Evolutionary conservation across 2,888 invertebrate genomes (phyloP).

Genomic region (Itoplectis maculator): DNA sequence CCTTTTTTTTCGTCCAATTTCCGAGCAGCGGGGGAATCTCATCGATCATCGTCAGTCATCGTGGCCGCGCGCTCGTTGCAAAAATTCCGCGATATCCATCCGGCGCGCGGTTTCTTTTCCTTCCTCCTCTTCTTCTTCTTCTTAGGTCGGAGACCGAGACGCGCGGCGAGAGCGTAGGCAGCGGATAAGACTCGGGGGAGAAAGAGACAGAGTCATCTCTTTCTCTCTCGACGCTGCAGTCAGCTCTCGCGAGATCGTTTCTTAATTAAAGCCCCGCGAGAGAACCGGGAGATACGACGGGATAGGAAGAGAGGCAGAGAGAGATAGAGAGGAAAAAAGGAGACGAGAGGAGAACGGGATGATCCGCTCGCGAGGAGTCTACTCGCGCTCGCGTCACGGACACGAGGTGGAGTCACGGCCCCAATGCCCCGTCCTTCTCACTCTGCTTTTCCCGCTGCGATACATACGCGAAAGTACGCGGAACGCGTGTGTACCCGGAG

Average conservation of each 20-base stretch:
- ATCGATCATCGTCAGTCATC: slow-evolving; percentile 81
- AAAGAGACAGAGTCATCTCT: slow-evolving; percentile 64
- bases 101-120: slow-evolving; percentile 43
- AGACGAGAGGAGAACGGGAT: slow-evolving; percentile 40
- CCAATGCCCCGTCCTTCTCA: slow-evolving; percentile 48
- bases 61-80: slow-evolving; percentile 69
- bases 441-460: slow-evolving; percentile 59
- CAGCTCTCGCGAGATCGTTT: slow-evolving; percentile 74
- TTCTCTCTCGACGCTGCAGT: slow-evolving; percentile 70
- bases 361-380: slow-evolving; percentile 58
- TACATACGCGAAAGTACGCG: slow-evolving; percentile 55
- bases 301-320: too few relatives aligned
- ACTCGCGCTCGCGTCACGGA: slow-evolving; percentile 62
- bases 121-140: slow-evolving; percentile 47
- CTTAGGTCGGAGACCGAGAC: too few relatives aligned
- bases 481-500: too few relatives aligned
- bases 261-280: slow-evolving; percentile 77
- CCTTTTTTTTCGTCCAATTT: slow-evolving; percentile 29
- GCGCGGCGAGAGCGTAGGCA: slow-evolving; percentile 31
- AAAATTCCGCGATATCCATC: slow-evolving; percentile 72
- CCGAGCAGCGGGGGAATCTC: slow-evolving; percentile 70
- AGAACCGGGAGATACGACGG: slow-evolving; percentile 57
- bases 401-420: slow-evolving; percentile 65
- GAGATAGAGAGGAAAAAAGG: slow-evolving; percentile 43
- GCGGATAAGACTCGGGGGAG: slow-evolving; percentile 14